phyloP scores from a whole-genome alignment of 2,797 vertebrate species.

The Nannoperca obscura region DNA sequence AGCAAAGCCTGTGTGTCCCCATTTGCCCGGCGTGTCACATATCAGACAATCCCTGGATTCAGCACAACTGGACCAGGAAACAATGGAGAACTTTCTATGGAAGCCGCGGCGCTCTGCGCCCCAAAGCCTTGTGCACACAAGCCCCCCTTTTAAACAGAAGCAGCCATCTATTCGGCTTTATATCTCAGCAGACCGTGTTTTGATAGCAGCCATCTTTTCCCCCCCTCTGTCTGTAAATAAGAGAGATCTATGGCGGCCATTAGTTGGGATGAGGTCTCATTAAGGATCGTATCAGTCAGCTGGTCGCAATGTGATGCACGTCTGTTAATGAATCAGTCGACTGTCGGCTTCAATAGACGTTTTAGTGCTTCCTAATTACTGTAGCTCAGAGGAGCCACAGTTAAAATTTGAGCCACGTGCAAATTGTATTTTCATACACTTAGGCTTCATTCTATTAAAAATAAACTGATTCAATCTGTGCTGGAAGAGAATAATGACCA shows the following conservation, averaged over 20 bases:
- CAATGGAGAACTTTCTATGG: constrained; percentile 86
- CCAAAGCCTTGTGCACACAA: constrained; percentile 63
- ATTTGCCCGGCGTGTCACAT: constrained; percentile 72
- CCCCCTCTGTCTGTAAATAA: constrained; percentile 60
- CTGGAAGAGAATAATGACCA: constrained; percentile 64
- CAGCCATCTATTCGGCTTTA: constrained; percentile 61
- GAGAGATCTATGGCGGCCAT: constrained; percentile 72
- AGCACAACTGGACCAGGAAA: constrained; percentile 77
- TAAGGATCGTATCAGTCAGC: constrained; percentile 66
- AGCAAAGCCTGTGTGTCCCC: constrained; percentile 76
- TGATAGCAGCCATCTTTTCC: constrained; percentile 51
- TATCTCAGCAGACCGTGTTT: constrained; percentile 53
- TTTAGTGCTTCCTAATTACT: constrained; percentile 73
- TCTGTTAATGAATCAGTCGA: constrained; percentile 68
- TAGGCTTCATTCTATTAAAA: constrained; percentile 58
- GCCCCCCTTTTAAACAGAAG: constrained; percentile 58
- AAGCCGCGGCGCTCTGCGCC: constrained; percentile 63
- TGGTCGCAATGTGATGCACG: constrained; percentile 50
- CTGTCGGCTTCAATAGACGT: constrained; percentile 62
- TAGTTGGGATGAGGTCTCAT: constrained; percentile 71
- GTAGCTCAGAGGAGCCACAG: constrained; percentile 45
- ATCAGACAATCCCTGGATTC: constrained; percentile 83
- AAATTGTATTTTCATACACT: constrained; percentile 64
- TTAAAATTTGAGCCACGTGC: constrained; percentile 52
- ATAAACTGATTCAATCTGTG: constrained; percentile 49